Evolutionary conservation across 2,797 vertebrate genomes (phyloP), one percentile per base, ranked within the genome.

Genomic region (Melanotaenia boesemani): DNA sequence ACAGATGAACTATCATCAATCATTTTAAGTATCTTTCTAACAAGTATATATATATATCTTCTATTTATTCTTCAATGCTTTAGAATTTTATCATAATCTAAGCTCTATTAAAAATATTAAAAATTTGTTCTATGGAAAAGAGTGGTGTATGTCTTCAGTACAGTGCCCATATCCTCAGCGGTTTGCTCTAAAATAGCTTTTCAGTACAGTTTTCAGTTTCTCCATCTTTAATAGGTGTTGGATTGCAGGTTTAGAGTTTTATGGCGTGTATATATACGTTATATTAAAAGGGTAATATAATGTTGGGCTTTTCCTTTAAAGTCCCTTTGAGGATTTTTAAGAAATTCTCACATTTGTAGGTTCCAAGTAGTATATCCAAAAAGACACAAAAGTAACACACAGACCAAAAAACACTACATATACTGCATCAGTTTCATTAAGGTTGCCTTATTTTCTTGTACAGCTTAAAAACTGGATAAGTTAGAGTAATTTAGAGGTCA

Each of bases 191-290:
- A 72, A 84, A 76, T 67, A 68, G 50, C 30, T 65, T 7, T 63
- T 48, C 50, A 56, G 55, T 44, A 65, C 41, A 32, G 65, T 81
- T 80, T 67, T 79, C 56, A 58, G 6, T 79, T 79, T 69, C 76
- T 85, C 36, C 76, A 63, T 74, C 81, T 80, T 83, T 83, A 85
- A 86, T 81, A 73, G 80, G 63, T 76, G 56, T 74, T 80, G 67
- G 71, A 76, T 34, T 74, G 41, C 63, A 76, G 67, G 28, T 72
- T 63, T 81, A 30, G 39, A 52, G 32, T 78, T 85, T 83, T 59
- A 70, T 79, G 46, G 71, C 63, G 58, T 68, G 69, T 48, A 55
- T 30, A 57, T 32, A 67, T 67, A 41, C 26, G 16, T 20, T 72
- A 39, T 72, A 80, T 80, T 79, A 79, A 82, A 75, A 59, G 26